Conservation (phyloP, 2,888 invertebrate genomes). For the Spialia ferax region DNA sequence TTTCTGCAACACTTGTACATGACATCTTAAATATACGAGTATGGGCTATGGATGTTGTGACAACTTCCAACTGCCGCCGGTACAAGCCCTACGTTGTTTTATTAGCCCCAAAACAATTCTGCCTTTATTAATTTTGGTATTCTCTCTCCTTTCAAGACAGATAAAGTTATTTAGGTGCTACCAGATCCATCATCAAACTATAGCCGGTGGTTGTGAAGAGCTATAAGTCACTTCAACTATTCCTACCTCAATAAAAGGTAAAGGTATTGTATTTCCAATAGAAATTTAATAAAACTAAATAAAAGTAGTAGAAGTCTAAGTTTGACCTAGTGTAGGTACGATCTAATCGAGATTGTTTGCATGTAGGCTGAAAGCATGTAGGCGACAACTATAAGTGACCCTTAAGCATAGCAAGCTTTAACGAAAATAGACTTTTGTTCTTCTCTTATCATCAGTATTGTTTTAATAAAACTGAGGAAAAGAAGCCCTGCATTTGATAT, state of each 20-base stretch:
- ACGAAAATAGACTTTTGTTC: background rate
- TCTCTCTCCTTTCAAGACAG: background rate
- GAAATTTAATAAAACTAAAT: too few relatives aligned
- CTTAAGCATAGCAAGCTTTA: too few relatives aligned
- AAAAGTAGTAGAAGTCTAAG: too few relatives aligned
- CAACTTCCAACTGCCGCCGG: constrained; percentile 26
- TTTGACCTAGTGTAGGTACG: too few relatives aligned
- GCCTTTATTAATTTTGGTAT: background rate
- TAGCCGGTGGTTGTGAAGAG: too few relatives aligned
- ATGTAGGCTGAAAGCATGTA: background rate
- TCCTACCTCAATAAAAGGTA: too few relatives aligned
- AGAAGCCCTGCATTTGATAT: constrained; percentile 5
- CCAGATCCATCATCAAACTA: too few relatives aligned
- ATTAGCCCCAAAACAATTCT: background rate
- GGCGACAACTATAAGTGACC: background rate
- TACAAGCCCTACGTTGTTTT: constrained; percentile 37
- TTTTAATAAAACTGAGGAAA: background rate
- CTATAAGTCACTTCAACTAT: too few relatives aligned
- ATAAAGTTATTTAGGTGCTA: background rate
- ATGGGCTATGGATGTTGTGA: constrained; percentile 45
- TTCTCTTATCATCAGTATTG: background rate
- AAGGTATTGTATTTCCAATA: too few relatives aligned
- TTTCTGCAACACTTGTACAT: constrained; percentile 79
- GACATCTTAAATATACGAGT: constrained; percentile 76
- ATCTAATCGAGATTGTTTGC: too few relatives aligned